phyloP scores from a whole-genome alignment of 2,113 vertebrate genomes.

The Clarias macrocephalus region DNA sequence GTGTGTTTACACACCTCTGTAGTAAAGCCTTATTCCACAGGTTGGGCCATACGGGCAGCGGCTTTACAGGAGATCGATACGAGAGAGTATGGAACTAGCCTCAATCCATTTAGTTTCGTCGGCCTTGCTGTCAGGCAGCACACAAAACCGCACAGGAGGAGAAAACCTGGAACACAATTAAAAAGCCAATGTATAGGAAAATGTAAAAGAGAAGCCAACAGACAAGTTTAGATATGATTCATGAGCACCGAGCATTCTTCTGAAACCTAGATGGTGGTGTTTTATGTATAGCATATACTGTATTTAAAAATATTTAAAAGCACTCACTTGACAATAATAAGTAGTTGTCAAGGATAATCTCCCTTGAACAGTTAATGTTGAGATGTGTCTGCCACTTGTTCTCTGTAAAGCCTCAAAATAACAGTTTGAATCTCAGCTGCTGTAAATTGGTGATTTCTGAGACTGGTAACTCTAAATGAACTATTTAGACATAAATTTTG shows the following conservation, averaged over 20 bases:
- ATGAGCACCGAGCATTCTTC: neutral
- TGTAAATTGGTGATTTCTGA: too few relatives aligned
- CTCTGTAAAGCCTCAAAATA: too few relatives aligned
- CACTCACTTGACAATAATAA: neutral
- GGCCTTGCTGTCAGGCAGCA: slow-evolving; percentile 16
- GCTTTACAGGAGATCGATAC: slow-evolving; percentile 62
- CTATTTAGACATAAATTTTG: too few relatives aligned
- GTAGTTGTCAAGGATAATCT: neutral
- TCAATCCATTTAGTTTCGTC: slow-evolving; percentile 53
- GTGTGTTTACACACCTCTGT: slow-evolving; percentile 52
- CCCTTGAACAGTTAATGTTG: too few relatives aligned
- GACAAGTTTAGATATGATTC: neutral
- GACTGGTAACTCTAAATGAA: too few relatives aligned
- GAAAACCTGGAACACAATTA: slow-evolving; percentile 32
- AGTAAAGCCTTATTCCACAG: slow-evolving; percentile 47
- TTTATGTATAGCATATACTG: neutral
- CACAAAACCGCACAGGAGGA: slow-evolving; percentile 15
- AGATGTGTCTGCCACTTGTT: too few relatives aligned
- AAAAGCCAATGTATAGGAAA: neutral
- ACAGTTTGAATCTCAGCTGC: too few relatives aligned
- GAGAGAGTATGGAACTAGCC: slow-evolving; percentile 51
- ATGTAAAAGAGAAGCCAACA: neutral
- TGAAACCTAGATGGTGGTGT: neutral
- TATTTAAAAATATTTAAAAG: neutral
- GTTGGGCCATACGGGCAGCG: slow-evolving; percentile 44